A percentile compares a stretch with the other conserved stretches of the same genome.
phyloP scores from a whole-genome alignment of 2,888 invertebrate species.

The Parelbella ahira region DNA sequence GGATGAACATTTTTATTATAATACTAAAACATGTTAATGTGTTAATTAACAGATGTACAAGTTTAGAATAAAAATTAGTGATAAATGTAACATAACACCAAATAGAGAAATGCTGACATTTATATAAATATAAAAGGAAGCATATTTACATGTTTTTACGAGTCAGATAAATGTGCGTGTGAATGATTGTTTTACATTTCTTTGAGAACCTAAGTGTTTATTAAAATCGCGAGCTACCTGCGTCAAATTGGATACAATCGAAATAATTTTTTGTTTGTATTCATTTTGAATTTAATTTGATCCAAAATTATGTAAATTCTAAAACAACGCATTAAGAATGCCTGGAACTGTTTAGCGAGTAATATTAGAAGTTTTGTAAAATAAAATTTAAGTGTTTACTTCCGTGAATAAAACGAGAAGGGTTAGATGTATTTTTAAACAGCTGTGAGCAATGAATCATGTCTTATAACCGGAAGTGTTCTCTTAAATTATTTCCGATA shows the following conservation, averaged over 20 bases:
- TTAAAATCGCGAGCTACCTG: constrained; percentile 29
- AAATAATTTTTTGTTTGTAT: constrained; percentile 42
- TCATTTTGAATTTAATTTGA: constrained; percentile 49
- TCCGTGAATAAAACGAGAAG: constrained; percentile 32
- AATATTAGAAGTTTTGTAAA: constrained; percentile 47
- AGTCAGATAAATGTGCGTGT: constrained; percentile 31
- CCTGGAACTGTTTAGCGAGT: constrained; percentile 49
- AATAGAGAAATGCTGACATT: constrained; percentile 34
- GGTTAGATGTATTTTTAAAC: constrained; percentile 32
- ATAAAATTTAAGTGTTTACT: constrained; percentile 51
- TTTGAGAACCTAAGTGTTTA: constrained; percentile 45
- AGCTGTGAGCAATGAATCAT: constrained; percentile 27
- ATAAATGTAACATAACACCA: constrained; percentile 36
- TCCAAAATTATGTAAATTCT: constrained; percentile 45
- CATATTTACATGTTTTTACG: constrained; percentile 40
- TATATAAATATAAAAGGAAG: constrained; percentile 32
- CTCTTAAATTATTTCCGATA: constrained; percentile 54
- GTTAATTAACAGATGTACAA: too few species aligned
- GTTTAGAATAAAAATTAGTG: constrained; percentile 31
- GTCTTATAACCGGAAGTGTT: constrained; percentile 41
- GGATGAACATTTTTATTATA: too few species aligned
- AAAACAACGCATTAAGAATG: constrained; percentile 63
- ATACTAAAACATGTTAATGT: too few species aligned
- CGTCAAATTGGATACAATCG: constrained; percentile 56
- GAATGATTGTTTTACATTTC: constrained; percentile 46